Evolutionary conservation across 2,888 invertebrate species (phyloP), one percentile per base, ranked within the genome.

Genomic region (Lypha dubia): DNA sequence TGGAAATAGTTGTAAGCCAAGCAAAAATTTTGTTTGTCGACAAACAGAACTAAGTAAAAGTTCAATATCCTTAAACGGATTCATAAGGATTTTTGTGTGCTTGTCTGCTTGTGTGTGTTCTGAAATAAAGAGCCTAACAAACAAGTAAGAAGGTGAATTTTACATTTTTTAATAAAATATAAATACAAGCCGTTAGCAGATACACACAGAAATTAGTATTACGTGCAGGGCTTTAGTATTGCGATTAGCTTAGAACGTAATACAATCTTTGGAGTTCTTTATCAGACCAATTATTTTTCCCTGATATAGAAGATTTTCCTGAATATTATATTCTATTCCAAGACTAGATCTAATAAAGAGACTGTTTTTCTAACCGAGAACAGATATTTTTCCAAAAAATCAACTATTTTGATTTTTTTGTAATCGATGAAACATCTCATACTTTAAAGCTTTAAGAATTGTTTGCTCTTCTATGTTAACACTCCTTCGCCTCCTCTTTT

Each of bases 51-150:
- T 56, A 62, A 56, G 11, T 41, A 77, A 70, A 62, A 79, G 79
- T 79, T 79, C 79, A 79, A 62, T 53, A 79, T 79, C 70, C 79
- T 70, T 53, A 44, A 60, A n/a, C n/a, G n/a, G n/a, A n/a, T n/a
- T n/a, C n/a, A n/a, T n/a, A n/a, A 44, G 28, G 32, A 58, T 35
- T 58, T 17, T 35, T 24, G 1, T 32, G 28, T 6, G 15, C 17
- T 1, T 35, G n/a, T 17, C 22, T 24, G 1, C 20, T 41, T 6
- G 15, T 28, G 3, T 35, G n/a, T 7, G 22, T n/a, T 46, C 22
- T n/a, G n/a, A n/a, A n/a, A 24, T 9, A 58, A 41, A 56, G 8
- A 8, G 8, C 8, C 13, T 1, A 13, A 35, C 24, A 46, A 13
- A 58, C 46, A 35, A 67, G 35, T 7, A 58, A 15, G 13, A 5